A percentile compares a stretch with the other conserved stretches of the same genome.
phyloP scores from a whole-genome alignment of 2,888 invertebrate species.

The Drosophila phalerata region DNA sequence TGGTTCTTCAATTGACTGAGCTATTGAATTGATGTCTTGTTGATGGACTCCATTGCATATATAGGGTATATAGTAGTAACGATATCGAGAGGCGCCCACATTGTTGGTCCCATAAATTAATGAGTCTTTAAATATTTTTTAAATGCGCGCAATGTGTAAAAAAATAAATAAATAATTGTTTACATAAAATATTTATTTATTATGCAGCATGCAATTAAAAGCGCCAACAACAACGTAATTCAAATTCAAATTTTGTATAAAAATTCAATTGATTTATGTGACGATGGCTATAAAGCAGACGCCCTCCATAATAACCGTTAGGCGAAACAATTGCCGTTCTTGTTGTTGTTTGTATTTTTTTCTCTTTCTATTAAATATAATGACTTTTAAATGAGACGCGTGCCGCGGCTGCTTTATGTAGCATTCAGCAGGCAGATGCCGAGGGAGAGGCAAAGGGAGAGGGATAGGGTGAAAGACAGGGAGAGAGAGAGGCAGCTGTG shows the following conservation, averaged over 20 bases:
- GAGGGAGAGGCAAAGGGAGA: background rate
- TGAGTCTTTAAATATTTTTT: conserved; percentile 36
- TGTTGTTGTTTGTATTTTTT: conserved; percentile 21
- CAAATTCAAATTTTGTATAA: conserved; percentile 50
- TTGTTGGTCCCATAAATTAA: conserved; percentile 39
- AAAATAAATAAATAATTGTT: conserved; percentile 39
- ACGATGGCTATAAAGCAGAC: conserved; percentile 55
- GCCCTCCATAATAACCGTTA: conserved; percentile 55
- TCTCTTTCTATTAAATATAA: conserved; percentile 64
- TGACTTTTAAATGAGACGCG: conserved; percentile 79
- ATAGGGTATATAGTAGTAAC: conserved; percentile 11
- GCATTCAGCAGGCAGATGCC: background rate
- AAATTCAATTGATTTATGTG: conserved; percentile 78
- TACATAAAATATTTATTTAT: conserved; percentile 61
- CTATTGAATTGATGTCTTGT: too few species aligned
- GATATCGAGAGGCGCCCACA: conserved; percentile 20
- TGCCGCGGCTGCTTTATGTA: conserved; percentile 52
- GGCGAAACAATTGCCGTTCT: conserved; percentile 50
- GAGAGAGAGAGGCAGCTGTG: background rate
- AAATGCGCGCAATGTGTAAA: conserved; percentile 33
- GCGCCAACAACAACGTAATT: conserved; percentile 33
- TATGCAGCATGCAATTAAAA: conserved; percentile 69
- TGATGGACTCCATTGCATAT: background rate
- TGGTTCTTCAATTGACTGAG: too few species aligned
- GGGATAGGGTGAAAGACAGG: too few species aligned